A percentile compares a stretch with the other conserved stretches of the same genome.
Conservation (phyloP, 2,797 vertebrate species). For the Heliangelus exortis region DNA sequence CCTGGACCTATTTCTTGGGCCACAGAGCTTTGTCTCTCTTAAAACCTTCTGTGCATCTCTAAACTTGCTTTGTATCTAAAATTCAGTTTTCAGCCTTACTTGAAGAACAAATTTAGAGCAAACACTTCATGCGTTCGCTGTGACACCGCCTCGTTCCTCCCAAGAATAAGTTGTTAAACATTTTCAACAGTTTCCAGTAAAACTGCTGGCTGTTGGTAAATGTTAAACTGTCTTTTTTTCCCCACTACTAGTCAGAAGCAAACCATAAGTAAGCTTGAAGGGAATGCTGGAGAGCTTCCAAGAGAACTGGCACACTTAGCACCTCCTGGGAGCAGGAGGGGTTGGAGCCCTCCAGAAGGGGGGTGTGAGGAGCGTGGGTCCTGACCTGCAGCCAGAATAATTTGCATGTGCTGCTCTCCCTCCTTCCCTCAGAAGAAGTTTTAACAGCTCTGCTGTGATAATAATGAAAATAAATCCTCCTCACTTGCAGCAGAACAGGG, state of each 20-base stretch:
- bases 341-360: background rate
- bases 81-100: background rate
- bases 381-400: background rate
- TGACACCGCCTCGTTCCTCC: background rate
- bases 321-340: background rate
- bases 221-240: background rate
- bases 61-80: background rate
- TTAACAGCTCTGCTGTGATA: background rate
- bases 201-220: background rate
- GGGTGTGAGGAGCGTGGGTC: background rate
- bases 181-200: background rate
- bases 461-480: background rate
- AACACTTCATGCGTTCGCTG: background rate
- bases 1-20: background rate
- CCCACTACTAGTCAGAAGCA: background rate
- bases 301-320: background rate
- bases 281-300: background rate
- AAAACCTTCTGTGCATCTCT: background rate
- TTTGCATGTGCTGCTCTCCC: background rate
- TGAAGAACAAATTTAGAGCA: background rate
- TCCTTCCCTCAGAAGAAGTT: background rate
- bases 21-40: background rate
- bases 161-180: fast-evolving
- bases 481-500: background rate
- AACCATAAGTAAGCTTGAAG: background rate